Evolutionary conservation across 2,888 invertebrate species (phyloP).

Genomic region (Piscicola geometra): DNA sequence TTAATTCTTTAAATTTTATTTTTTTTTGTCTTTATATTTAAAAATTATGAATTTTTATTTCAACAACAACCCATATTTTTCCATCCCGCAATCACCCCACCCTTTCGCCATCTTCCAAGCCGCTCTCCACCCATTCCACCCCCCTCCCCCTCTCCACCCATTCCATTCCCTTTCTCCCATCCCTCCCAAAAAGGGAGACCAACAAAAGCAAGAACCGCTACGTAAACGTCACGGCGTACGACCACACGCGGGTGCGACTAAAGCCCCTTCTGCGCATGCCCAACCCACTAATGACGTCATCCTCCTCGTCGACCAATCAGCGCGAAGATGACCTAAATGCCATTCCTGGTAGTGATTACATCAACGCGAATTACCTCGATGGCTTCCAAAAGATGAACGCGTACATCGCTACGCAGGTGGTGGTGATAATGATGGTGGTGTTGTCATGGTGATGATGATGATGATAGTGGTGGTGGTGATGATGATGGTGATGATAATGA

Average conservation of each 20-base stretch:
- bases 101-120: no score
- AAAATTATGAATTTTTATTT: no score
- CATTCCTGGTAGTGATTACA: slow-evolving; percentile 88
- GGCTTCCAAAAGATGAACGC: slow-evolving; percentile 97
- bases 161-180: neutral
- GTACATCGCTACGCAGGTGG: slow-evolving; percentile 86
- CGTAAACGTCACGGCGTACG: slow-evolving; percentile 97
- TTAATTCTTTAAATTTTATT: no score
- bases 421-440: slow-evolving; percentile 9
- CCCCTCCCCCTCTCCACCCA: no score
- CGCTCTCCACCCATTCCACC: no score
- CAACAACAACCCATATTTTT: no score
- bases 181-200: slow-evolving; percentile 62
- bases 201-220: slow-evolving; percentile 99
- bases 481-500: slow-evolving; percentile 25
- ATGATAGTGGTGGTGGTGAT: neutral
- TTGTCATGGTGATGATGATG: slow-evolving; percentile 8
- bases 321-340: slow-evolving; percentile 63
- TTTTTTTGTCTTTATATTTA: no score
- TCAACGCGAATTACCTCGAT: slow-evolving; percentile 98
- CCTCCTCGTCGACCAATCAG: no score
- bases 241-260: slow-evolving; percentile 67
- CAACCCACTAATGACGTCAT: no score
- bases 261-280: slow-evolving; percentile 55
- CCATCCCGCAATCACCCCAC: no score